A percentile compares a stretch with the other conserved stretches of the same genome.
phyloP scores from a whole-genome alignment of 2,888 invertebrate species.

The Clistopyga incitator region DNA sequence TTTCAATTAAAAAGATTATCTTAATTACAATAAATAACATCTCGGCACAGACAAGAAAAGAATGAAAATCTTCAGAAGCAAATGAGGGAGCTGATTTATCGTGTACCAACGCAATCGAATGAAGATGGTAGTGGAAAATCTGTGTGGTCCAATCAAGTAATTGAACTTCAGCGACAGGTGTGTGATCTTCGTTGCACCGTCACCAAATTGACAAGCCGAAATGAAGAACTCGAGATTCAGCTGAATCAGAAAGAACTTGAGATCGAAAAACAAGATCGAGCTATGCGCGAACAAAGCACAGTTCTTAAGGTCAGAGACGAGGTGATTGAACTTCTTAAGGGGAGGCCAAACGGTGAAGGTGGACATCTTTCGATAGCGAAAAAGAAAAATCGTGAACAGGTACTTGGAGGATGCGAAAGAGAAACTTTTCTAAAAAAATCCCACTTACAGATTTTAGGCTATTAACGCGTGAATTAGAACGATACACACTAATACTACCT shows the following conservation, averaged over 20 bases:
- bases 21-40: not conserved
- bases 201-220: constrained; percentile 84
- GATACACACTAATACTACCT: no score
- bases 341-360: constrained; percentile 80
- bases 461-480: no score
- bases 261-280: constrained; percentile 87
- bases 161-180: constrained; percentile 82
- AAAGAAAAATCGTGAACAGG: constrained; percentile 60
- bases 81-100: constrained; percentile 70
- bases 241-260: constrained; percentile 86
- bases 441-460: no score
- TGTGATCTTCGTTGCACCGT: constrained; percentile 85
- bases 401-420: not conserved
- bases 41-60: constrained; percentile 71
- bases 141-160: constrained; percentile 67
- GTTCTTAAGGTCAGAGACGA: constrained; percentile 88
- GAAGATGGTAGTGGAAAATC: constrained; percentile 72
- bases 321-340: constrained; percentile 87
- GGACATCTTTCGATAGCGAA: constrained; percentile 52
- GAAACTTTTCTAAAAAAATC: no score
- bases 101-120: constrained; percentile 69
- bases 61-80: constrained; percentile 72
- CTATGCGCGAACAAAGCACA: constrained; percentile 87
- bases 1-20: not conserved
- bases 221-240: constrained; percentile 85